These are phyloP conservation scores for Laothoe populi DNA, from an alignment of 2,888 invertebrate genomes.

Conservation along the genomic window DNA sequence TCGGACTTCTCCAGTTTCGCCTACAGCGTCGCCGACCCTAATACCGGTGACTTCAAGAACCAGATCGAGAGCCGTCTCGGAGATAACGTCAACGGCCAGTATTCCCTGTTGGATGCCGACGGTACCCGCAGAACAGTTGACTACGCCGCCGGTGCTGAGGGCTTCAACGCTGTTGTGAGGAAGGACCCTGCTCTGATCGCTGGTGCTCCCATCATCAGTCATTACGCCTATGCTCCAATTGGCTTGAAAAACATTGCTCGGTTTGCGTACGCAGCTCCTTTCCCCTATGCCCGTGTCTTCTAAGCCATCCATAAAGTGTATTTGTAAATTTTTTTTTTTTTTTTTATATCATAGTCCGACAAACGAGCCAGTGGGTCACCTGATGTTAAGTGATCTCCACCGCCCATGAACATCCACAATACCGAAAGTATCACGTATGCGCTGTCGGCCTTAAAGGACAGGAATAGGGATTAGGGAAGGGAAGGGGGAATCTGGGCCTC, in stretches of 20 bases:
- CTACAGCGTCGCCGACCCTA: constrained; percentile 78
- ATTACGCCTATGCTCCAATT: constrained; percentile 33
- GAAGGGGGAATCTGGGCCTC: no score
- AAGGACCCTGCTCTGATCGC: constrained; percentile 68
- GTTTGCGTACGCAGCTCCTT: constrained; percentile 44
- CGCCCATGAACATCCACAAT: no score
- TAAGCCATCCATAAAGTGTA: constrained; percentile 38
- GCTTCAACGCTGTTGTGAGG: constrained; percentile 83
- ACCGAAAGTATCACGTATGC: no score
- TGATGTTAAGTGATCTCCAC: no score
- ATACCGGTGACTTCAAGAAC: constrained; percentile 80
- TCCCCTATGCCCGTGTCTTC: constrained; percentile 51
- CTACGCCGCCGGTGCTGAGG: constrained; percentile 79
- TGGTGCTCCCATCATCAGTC: constrained; percentile 42
- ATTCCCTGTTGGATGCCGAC: constrained; percentile 76
- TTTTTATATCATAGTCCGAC: no score
- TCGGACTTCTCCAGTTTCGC: constrained; percentile 70
- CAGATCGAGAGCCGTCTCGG: constrained; percentile 63
- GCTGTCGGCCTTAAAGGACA: no score
- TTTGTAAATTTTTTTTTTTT: no score
- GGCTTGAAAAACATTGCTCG: constrained; percentile 33
- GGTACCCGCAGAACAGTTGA: constrained; percentile 81
- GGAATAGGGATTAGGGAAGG: no score
- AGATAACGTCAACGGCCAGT: constrained; percentile 52
- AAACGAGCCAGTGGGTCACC: no score